Evolutionary conservation across 2,797 vertebrate genomes (phyloP).

Genomic region (Ispidina picta): DNA sequence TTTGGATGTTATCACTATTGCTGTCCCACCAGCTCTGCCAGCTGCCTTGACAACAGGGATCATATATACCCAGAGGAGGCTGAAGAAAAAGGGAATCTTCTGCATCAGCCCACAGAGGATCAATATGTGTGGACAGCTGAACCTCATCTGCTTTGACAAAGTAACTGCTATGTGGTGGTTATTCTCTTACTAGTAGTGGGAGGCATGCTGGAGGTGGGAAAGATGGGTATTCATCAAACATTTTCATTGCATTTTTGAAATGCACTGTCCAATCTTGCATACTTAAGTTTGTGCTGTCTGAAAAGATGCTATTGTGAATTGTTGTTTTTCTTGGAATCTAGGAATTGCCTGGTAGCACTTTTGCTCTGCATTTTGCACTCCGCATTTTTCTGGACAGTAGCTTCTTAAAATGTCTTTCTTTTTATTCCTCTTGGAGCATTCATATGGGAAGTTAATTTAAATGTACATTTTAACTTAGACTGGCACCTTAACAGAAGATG

Average conservation of each 20-base stretch:
- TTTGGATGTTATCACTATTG: constrained; percentile 82
- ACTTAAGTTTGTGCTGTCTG: neutral
- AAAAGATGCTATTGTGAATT: neutral
- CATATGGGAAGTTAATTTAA: constrained; percentile 15
- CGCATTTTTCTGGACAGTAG: neutral
- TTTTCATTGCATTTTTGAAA: neutral
- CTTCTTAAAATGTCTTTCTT: neutral
- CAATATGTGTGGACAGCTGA: constrained; percentile 81
- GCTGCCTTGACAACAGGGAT: constrained; percentile 82
- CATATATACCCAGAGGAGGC: constrained; percentile 79
- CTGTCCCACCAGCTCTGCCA: constrained; percentile 81
- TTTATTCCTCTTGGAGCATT: neutral
- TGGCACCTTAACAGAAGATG: constrained; percentile 82
- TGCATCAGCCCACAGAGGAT: constrained; percentile 84
- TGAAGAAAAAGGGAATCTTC: constrained; percentile 81
- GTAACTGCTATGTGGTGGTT: constrained; percentile 40
- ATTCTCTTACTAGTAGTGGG: neutral
- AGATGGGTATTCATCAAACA: neutral
- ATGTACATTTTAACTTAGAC: constrained; percentile 71
- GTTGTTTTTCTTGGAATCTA: neutral
- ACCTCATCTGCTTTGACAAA: constrained; percentile 85
- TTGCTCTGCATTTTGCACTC: neutral
- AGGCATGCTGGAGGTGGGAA: neutral
- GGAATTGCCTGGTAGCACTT: neutral
- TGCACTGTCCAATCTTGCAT: neutral